Conservation (phyloP, 2,113 vertebrate species). For the Gulo gulo region DNA sequence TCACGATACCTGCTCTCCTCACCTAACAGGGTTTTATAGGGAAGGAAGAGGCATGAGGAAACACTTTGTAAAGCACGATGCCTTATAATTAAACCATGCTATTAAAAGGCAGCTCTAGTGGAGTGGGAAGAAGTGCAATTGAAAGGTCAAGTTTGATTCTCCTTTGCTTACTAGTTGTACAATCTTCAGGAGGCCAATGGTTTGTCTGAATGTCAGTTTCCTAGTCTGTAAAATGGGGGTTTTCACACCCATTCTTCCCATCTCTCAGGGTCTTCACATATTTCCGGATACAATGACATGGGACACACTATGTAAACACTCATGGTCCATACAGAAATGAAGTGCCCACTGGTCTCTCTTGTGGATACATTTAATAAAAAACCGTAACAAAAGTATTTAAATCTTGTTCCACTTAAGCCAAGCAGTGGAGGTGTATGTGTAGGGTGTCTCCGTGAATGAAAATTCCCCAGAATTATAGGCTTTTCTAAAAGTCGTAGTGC, state of each 20-base stretch:
- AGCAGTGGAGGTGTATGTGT: neutral
- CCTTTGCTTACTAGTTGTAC: neutral
- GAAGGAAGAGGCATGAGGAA: neutral
- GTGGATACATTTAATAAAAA: conserved; percentile 24
- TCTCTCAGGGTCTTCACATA: neutral
- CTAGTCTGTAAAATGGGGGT: neutral
- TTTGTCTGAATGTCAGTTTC: neutral
- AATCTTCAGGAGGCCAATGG: neutral
- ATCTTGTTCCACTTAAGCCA: conserved; percentile 13
- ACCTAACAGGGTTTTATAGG: neutral
- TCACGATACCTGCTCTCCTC: neutral
- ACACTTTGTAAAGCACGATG: neutral
- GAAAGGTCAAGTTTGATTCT: conserved; percentile 5
- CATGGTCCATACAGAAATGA: neutral
- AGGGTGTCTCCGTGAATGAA: neutral
- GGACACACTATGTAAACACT: neutral
- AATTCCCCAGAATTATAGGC: neutral
- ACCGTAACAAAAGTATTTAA: neutral
- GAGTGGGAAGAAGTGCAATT: neutral
- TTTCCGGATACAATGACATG: neutral
- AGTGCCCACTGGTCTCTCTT: neutral
- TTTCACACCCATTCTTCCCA: neutral
- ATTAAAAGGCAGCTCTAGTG: neutral
- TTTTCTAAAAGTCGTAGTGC: conserved; percentile 42
- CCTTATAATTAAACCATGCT: neutral